Evolutionary conservation across 2,113 vertebrate genomes (phyloP).

Genomic region (rabbit (Oryctolagus cuniculus)): DNA sequence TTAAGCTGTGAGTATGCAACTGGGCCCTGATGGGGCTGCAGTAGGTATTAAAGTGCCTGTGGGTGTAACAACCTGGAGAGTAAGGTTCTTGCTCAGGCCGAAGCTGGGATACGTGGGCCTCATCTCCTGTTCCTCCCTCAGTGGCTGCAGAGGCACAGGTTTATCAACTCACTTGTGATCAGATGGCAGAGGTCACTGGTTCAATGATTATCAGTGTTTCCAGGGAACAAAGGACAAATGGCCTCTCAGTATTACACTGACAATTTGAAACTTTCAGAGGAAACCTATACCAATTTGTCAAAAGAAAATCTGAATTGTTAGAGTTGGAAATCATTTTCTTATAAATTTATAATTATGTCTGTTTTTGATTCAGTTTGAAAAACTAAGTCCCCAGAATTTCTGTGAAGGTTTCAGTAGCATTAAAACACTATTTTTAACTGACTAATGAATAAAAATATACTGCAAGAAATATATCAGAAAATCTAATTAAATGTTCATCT

Average conservation of each 20-base stretch:
- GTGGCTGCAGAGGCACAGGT: background rate
- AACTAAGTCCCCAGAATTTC: conserved; percentile 6
- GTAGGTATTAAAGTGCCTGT: background rate
- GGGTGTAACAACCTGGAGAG: background rate
- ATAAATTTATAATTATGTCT: conserved; percentile 20
- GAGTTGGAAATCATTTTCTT: conserved; percentile 22
- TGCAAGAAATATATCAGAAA: conserved; percentile 53
- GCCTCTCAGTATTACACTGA: background rate
- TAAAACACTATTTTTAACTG: conserved; percentile 64
- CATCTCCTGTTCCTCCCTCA: background rate
- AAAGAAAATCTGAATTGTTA: conserved; percentile 47
- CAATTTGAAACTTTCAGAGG: conserved; percentile 37
- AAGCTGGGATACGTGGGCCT: background rate
- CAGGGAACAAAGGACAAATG: background rate
- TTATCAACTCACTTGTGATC: conserved; percentile 26
- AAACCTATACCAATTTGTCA: conserved; percentile 5
- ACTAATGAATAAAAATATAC: conserved; percentile 61
- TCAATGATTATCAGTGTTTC: background rate
- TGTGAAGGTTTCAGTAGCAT: conserved; percentile 5
- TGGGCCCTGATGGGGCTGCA: background rate
- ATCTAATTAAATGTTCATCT: conserved; percentile 60
- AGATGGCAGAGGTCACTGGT: background rate
- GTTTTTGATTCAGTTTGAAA: conserved; percentile 13
- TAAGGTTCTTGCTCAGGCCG: background rate
- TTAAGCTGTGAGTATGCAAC: background rate